Percentiles rank a stretch among this genome's conserved stretches.
Evolutionary conservation across 1,140 invertebrate genomes (phyloP).

Genomic region (Drosophila auraria): DNA sequence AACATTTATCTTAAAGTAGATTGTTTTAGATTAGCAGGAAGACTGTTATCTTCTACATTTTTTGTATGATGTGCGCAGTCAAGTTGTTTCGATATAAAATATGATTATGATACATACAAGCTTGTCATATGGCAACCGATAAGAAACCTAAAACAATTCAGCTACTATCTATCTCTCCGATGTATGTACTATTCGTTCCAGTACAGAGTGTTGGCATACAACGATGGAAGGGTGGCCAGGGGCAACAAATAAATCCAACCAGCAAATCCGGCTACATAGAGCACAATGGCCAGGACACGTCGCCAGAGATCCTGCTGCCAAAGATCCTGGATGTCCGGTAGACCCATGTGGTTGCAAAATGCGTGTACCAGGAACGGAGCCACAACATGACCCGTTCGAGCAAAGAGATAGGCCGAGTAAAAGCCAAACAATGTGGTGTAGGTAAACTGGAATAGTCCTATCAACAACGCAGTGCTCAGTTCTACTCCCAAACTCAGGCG

Average conservation of each 20-base stretch:
- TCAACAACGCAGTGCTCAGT: conserved; percentile 88
- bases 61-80: conserved; percentile 27
- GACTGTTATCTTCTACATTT: conserved; percentile 21
- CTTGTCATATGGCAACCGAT: conserved; percentile 56
- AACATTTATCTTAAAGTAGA: conserved; percentile 6
- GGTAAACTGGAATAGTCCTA: conserved; percentile 93
- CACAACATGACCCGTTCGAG: conserved; percentile 93
- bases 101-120: conserved; percentile 36
- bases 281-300: conserved; percentile 87
- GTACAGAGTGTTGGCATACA: conserved; percentile 91
- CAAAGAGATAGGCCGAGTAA: conserved; percentile 96
- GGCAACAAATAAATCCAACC: conserved; percentile 92
- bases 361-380: conserved; percentile 96
- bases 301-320: conserved; percentile 89
- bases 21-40: conserved; percentile 42
- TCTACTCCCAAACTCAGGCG: conserved; percentile 89
- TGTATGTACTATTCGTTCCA: conserved; percentile 80
- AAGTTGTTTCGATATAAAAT: conserved; percentile 46
- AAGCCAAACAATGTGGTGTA: conserved; percentile 97
- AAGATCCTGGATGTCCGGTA: conserved; percentile 94
- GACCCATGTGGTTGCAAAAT: conserved; percentile 98
- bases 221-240: conserved; percentile 91
- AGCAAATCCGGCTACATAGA: conserved; percentile 91
- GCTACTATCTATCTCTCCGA: not conserved
- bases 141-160: conserved; percentile 20